A percentile compares a stretch with the other conserved stretches of the same genome.
Conservation (phyloP, 2,888 invertebrate species). For the Melanchra persicariae region DNA sequence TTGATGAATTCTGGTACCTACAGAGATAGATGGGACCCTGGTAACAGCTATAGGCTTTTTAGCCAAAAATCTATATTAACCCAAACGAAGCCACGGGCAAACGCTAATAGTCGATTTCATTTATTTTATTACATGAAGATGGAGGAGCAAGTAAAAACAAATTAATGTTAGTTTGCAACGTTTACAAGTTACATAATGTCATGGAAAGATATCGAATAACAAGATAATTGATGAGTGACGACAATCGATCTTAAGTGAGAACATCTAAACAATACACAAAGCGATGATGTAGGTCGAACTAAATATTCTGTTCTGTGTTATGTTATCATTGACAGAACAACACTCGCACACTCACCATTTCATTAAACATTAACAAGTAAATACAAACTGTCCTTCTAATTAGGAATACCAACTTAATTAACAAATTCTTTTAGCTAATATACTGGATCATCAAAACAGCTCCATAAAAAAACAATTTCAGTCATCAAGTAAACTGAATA, state of each 20-base stretch:
- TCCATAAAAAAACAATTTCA: slow-evolving; percentile 59
- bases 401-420: not conserved
- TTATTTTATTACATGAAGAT: too few species aligned
- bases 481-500: slow-evolving; percentile 48
- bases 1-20: too few species aligned
- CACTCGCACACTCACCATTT: not conserved
- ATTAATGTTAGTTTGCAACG: not conserved
- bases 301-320: slow-evolving; percentile 18
- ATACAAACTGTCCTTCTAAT: slow-evolving; percentile 1
- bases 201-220: slow-evolving; percentile 6
- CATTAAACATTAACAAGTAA: not conserved
- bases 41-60: too few species aligned
- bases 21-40: too few species aligned
- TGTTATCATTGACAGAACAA: slow-evolving; percentile 17
- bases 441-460: not conserved
- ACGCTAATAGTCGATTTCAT: too few species aligned
- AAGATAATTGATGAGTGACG: slow-evolving; percentile 1
- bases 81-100: too few species aligned
- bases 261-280: slow-evolving; percentile 29
- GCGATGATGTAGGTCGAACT: slow-evolving; percentile 17
- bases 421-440: not conserved
- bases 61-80: too few species aligned
- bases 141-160: too few species aligned
- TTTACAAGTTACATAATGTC: slow-evolving; percentile 5
- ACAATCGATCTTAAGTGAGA: slow-evolving; percentile 14